These are phyloP conservation scores for Anguilla anguilla DNA, from an alignment of 2,797 vertebrate species.

Conservation along the genomic window DNA sequence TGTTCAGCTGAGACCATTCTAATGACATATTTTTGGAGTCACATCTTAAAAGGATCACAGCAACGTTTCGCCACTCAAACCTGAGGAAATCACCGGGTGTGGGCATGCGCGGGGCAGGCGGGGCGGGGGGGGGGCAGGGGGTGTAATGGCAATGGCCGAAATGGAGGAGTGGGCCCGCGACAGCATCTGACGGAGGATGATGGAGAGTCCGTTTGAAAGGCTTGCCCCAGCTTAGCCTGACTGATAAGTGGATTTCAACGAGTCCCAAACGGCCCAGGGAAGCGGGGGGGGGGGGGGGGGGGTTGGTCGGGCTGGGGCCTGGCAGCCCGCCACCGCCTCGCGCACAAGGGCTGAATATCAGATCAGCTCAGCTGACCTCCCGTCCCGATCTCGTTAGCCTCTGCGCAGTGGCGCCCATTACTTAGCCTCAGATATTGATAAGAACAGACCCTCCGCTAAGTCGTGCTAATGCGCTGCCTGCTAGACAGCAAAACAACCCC, in stretches of 20 bases:
- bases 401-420: background rate
- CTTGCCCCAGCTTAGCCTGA: constrained; percentile 2
- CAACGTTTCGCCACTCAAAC: background rate
- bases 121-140: background rate
- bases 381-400: background rate
- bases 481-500: background rate
- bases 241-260: background rate
- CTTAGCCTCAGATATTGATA: too few species aligned
- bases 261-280: background rate
- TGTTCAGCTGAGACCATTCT: too few species aligned
- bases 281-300: background rate
- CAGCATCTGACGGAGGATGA: background rate
- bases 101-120: background rate
- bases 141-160: background rate
- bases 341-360: background rate
- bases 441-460: too few species aligned
- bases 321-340: background rate
- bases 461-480: background rate
- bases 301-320: background rate
- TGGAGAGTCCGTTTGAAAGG: constrained; percentile 12
- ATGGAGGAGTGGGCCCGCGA: background rate
- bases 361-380: background rate
- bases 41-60: background rate
- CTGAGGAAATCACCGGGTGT: background rate
- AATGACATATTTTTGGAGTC: too few species aligned